Conservation (phyloP, 1,140 invertebrate species). For the Bombus balteatus region DNA sequence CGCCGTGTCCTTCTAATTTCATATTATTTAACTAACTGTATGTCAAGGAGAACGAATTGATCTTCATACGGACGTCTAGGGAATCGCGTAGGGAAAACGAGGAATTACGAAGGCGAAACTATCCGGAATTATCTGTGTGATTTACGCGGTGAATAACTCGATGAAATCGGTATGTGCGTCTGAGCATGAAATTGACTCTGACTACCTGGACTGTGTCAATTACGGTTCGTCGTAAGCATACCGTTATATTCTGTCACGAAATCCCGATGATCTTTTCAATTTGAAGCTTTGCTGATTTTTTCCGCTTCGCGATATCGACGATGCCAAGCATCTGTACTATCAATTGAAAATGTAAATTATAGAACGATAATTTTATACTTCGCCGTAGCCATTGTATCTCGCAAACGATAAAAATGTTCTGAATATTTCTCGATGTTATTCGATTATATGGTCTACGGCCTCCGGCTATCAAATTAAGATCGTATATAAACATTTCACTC, state of each 20-base stretch:
- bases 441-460: too few relatives aligned
- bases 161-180: slow-evolving; percentile 64
- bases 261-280: background rate
- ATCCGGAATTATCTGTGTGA: slow-evolving; percentile 58
- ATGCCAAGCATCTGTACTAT: background rate
- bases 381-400: too few relatives aligned
- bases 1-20: background rate
- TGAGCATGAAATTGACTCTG: slow-evolving; percentile 58
- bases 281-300: slow-evolving; percentile 1
- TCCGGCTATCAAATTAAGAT: too few relatives aligned
- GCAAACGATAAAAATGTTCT: background rate
- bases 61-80: background rate
- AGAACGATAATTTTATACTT: too few relatives aligned
- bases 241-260: background rate
- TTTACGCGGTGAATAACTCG: slow-evolving; percentile 66
- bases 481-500: too few relatives aligned
- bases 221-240: slow-evolving; percentile 5
- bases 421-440: background rate
- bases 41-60: background rate
- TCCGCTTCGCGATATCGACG: background rate
- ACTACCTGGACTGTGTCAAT: slow-evolving; percentile 32
- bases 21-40: background rate
- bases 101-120: slow-evolving; percentile 53
- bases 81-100: slow-evolving; percentile 3
- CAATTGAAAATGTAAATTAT: background rate